phyloP scores from a whole-genome alignment of 2,113 vertebrate species.

The Fregetta grallaria region DNA sequence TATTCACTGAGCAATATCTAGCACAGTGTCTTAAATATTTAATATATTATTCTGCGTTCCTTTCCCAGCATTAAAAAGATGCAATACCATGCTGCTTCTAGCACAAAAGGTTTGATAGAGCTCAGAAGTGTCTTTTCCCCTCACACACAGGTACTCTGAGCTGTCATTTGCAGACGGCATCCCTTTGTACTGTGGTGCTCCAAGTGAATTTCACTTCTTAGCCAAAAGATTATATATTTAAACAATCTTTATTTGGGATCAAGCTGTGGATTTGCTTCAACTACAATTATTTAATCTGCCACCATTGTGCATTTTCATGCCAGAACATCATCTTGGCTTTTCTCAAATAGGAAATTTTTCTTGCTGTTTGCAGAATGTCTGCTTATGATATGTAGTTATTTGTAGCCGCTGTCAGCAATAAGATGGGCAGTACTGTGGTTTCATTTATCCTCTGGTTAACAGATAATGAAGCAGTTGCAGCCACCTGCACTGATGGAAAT shows the following conservation, averaged over 20 bases:
- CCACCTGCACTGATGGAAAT: background rate
- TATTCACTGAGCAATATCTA: conserved; percentile 9
- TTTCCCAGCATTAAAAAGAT: background rate
- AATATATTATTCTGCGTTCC: background rate
- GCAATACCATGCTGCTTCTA: background rate
- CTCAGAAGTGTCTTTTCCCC: background rate
- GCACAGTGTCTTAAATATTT: conserved; percentile 45
- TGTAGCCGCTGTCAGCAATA: background rate
- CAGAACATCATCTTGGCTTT: background rate
- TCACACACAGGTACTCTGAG: accelerated
- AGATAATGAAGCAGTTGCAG: background rate
- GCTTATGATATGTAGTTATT: background rate
- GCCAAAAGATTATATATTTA: conserved; percentile 6
- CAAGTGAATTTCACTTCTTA: background rate
- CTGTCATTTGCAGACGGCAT: background rate
- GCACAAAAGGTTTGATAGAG: background rate
- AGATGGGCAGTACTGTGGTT: background rate
- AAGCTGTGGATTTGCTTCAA: conserved; percentile 21
- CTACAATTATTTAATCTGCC: background rate
- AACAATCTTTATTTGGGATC: conserved; percentile 16
- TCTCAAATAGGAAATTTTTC: background rate
- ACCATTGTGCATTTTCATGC: background rate
- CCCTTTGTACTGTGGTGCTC: background rate
- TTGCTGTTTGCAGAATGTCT: background rate
- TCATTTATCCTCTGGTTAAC: background rate